These are phyloP conservation scores for Hafferia zeledoni DNA, from an alignment of 2,797 vertebrate genomes.

Conservation along the genomic window DNA sequence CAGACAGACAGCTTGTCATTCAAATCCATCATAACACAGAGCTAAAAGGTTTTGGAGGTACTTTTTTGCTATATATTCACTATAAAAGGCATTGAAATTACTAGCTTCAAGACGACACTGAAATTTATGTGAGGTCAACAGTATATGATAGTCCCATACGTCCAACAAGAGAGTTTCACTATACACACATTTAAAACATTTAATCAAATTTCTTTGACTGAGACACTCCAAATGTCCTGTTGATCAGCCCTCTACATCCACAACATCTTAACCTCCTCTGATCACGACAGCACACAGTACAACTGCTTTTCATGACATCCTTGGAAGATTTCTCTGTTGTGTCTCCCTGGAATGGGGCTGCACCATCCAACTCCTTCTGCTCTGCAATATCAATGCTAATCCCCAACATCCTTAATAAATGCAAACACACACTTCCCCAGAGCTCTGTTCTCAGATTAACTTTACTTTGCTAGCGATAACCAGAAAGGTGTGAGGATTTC, in stretches of 20 bases:
- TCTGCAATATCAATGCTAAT: neutral
- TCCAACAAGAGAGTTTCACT: neutral
- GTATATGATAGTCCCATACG: neutral
- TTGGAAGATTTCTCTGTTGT: neutral
- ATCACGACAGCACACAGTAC: neutral
- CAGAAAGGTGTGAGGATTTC: neutral
- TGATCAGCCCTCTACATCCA: neutral
- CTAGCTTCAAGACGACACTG: neutral
- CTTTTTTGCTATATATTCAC: neutral
- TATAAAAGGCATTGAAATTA: neutral
- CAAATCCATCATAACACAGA: neutral
- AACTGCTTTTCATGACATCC: neutral
- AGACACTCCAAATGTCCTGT: neutral
- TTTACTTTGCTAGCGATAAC: neutral
- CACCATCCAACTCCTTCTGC: neutral
- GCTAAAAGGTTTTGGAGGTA: neutral
- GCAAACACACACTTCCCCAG: neutral
- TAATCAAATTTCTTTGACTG: neutral
- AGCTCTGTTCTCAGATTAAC: neutral
- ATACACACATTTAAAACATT: neutral
- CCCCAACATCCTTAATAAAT: neutral
- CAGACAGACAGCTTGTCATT: neutral
- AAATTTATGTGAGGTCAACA: neutral
- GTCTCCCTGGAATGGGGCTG: neutral
- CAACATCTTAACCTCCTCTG: neutral